phyloP scores from a whole-genome alignment of 2,797 vertebrate species.

The Tinamus major region DNA sequence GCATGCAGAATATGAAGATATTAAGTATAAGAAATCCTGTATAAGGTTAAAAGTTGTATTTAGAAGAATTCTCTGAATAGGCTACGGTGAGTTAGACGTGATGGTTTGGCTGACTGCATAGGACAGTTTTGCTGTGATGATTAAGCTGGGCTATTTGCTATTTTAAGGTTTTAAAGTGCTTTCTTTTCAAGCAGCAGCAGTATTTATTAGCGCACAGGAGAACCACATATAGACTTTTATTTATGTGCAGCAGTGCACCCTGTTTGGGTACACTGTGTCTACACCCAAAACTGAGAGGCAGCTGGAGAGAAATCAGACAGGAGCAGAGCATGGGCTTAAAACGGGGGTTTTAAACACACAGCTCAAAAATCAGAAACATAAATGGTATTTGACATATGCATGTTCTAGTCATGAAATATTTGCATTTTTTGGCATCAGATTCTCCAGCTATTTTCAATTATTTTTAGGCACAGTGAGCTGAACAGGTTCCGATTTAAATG shows the following conservation, averaged over 20 bases:
- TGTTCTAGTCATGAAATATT: background rate
- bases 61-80: background rate
- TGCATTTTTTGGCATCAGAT: background rate
- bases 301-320: background rate
- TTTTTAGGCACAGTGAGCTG: background rate
- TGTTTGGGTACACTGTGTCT: background rate
- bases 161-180: background rate
- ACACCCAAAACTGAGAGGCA: background rate
- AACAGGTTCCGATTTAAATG: background rate
- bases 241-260: background rate
- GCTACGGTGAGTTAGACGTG: background rate
- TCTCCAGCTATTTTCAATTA: slow-evolving; percentile 29
- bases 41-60: background rate
- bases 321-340: background rate
- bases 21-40: background rate
- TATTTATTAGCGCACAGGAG: background rate
- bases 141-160: background rate
- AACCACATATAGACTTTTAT: background rate
- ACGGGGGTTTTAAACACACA: background rate
- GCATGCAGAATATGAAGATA: background rate
- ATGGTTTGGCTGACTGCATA: background rate
- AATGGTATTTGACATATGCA: background rate
- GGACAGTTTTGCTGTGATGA: background rate
- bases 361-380: background rate
- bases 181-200: background rate